Evolutionary conservation across 2,113 vertebrate species (phyloP), one percentile per base, ranked within the genome.

Genomic region (Neolamprologus cancellatus): DNA sequence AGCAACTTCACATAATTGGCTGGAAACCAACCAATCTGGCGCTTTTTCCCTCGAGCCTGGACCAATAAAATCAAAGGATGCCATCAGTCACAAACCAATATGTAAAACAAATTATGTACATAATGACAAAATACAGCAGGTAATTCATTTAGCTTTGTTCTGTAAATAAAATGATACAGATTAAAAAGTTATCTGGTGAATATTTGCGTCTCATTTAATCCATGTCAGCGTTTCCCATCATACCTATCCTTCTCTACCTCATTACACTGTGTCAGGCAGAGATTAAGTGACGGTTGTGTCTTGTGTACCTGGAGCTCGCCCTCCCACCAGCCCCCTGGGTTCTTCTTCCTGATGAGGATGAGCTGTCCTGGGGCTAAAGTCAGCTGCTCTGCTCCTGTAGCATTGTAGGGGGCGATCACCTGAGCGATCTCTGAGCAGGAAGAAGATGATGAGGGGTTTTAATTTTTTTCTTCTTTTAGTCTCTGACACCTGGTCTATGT

Each of bases 321-420:
- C 95, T 99, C 99, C 99, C 99, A 99, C 99, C 98, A 99, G 91
- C 99, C 99, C n/a, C 98, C 98, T 3, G 98, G 98, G 91, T 99
- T 99, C 95, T 99, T 99, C 91, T 99, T 99, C 50, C 98, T 97
- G 92, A 99, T 99, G 93, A 99, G 96, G 91, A 99, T 99, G 86
- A 99, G 94, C 92, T 99, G 99, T 18, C 99, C 99, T 1, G 98
- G 98, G 85, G 98, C 98, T 83, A 99, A 94, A 2, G 99, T 99
- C 59, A 99, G 97, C 93, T 99, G 99, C 93, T 99, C 98, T 1
- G 98, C 96, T 52, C 99, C 98, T 0, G 99, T 99, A 1, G 99
- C 99, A 0, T 96, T 97, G 92, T 99, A 99, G 50, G 98, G 97
- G 71, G 98, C 98, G 74, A 99, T 99, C 48, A 99, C 99, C 87